Percentiles rank a stretch among this genome's conserved stretches.
Conservation (phyloP, 2,113 vertebrate genomes). For the Hylia prasina region DNA sequence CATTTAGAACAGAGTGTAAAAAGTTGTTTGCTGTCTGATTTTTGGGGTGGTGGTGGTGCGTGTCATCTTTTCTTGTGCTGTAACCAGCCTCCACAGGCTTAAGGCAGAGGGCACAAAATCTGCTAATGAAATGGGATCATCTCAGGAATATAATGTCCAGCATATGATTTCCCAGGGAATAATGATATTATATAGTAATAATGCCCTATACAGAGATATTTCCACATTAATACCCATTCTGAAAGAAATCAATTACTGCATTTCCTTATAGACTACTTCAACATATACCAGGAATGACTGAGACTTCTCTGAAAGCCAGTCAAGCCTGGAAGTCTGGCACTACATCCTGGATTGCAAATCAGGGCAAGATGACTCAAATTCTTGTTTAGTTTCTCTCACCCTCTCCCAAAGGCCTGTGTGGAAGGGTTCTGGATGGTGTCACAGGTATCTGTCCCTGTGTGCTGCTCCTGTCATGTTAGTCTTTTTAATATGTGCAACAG, state of each 20-base stretch:
- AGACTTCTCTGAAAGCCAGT: not conserved
- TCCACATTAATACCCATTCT: not conserved
- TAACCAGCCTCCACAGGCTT: not conserved
- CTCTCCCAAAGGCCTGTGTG: not conserved
- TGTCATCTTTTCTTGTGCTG: not conserved
- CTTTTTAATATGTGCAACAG: not conserved
- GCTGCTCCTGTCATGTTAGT: not conserved
- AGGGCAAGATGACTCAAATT: not conserved
- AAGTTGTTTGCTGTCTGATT: not conserved
- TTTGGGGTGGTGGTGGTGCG: not conserved
- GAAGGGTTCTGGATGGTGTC: not conserved
- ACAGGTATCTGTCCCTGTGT: not conserved
- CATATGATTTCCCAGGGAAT: not conserved
- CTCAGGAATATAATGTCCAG: not conserved
- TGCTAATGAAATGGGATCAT: not conserved
- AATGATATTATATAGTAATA: not conserved
- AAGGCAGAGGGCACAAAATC: not conserved
- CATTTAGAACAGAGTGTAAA: not conserved
- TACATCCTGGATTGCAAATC: not conserved
- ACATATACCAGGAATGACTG: not conserved
- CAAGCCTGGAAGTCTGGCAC: not conserved
- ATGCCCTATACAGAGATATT: not conserved
- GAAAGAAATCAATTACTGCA: not conserved
- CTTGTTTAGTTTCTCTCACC: not conserved
- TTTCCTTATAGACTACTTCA: slow-evolving; percentile 25